phyloP scores from a whole-genome alignment of 2,797 vertebrate species.

The Aeoliscus strigatus region DNA sequence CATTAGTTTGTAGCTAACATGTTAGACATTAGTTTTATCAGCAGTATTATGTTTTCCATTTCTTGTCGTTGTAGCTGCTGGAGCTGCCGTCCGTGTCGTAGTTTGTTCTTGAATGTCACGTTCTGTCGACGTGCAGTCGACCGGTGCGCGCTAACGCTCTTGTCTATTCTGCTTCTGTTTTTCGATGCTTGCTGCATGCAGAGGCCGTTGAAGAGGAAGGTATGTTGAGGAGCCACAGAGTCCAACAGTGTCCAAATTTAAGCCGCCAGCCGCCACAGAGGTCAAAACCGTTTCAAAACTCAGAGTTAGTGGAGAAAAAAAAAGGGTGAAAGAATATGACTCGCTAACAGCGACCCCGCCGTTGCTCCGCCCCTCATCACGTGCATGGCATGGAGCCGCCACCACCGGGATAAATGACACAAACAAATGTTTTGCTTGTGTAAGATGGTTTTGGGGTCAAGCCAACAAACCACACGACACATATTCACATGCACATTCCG shows the following conservation, averaged over 20 bases:
- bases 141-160: conserved; percentile 53
- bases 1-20: too few relatives aligned
- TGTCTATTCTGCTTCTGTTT: conserved; percentile 69
- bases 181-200: conserved; percentile 77
- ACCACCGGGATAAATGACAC: conserved; percentile 37
- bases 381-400: conserved; percentile 60
- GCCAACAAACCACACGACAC: conserved; percentile 39
- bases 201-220: conserved; percentile 76
- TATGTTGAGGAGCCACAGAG: too few relatives aligned
- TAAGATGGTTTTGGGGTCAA: conserved; percentile 57
- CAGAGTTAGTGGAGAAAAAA: conserved; percentile 47
- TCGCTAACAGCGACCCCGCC: conserved; percentile 57
- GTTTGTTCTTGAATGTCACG: too few relatives aligned
- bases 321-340: conserved; percentile 71
- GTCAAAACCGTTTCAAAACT: too few relatives aligned
- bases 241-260: conserved; percentile 29
- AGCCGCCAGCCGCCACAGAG: too few relatives aligned
- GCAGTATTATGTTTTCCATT: too few relatives aligned
- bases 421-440: conserved; percentile 30
- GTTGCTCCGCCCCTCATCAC: conserved; percentile 34
- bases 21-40: too few relatives aligned
- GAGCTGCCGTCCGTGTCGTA: too few relatives aligned
- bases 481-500: too few relatives aligned
- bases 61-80: too few relatives aligned
- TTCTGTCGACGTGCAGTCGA: conserved; percentile 1